phyloP scores from a whole-genome alignment of 2,888 invertebrate species.

The Drosophila mimica region DNA sequence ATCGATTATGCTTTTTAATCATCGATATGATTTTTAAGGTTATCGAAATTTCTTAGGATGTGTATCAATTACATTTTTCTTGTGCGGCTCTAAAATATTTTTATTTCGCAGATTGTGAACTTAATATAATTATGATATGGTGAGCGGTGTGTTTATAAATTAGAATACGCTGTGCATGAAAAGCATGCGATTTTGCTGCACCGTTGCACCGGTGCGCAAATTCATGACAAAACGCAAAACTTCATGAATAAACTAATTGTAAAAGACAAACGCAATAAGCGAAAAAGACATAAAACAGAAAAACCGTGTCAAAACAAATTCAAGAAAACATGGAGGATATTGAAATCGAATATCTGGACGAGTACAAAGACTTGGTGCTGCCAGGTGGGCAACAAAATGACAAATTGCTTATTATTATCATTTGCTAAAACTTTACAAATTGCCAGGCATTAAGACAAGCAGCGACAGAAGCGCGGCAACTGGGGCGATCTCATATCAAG shows the following conservation, averaged over 20 bases:
- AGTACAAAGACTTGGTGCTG: slow-evolving; percentile 83
- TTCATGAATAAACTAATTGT: slow-evolving; percentile 2
- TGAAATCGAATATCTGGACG: slow-evolving; percentile 83
- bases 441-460: slow-evolving; percentile 56
- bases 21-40: slow-evolving; percentile 1
- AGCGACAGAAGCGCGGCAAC: slow-evolving; percentile 34
- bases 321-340: slow-evolving; percentile 81
- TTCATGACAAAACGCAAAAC: background rate
- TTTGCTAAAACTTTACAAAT: background rate
- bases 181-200: slow-evolving; percentile 1
- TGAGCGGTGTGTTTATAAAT: background rate
- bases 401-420: background rate
- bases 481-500: slow-evolving; percentile 27
- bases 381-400: slow-evolving; percentile 71
- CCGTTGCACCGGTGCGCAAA: slow-evolving; percentile 15
- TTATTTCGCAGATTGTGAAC: slow-evolving; percentile 4
- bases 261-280: slow-evolving; percentile 11
- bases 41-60: background rate
- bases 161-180: background rate
- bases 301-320: background rate
- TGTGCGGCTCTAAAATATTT: slow-evolving; percentile 7
- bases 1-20: background rate
- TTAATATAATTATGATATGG: slow-evolving; percentile 2
- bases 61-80: slow-evolving; percentile 30
- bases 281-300: slow-evolving; percentile 1